phyloP scores from a whole-genome alignment of 2,113 vertebrate genomes.

The Caretta caretta region DNA sequence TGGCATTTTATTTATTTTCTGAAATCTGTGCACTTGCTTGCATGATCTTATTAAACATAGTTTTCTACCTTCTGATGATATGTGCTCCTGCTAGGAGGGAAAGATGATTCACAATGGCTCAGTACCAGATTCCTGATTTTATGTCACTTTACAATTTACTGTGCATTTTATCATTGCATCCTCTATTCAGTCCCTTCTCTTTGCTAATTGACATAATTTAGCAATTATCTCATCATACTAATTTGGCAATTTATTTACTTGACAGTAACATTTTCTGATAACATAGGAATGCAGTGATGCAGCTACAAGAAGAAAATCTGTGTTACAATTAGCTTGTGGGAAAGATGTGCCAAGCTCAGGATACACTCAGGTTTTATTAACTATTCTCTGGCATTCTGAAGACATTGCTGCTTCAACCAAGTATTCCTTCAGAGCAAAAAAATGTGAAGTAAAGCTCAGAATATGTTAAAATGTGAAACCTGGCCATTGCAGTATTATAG shows the following conservation, averaged over 20 bases:
- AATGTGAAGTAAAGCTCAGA: neutral
- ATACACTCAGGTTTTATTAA: neutral
- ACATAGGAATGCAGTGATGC: neutral
- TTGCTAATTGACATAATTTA: neutral
- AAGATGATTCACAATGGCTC: neutral
- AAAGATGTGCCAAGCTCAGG: neutral
- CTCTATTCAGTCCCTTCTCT: neutral
- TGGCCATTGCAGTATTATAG: neutral
- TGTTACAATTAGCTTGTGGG: neutral
- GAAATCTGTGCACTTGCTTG: neutral
- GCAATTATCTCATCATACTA: neutral
- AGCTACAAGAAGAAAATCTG: neutral
- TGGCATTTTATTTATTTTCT: neutral
- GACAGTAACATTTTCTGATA: conserved; percentile 8
- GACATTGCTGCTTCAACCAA: neutral
- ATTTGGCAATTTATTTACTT: conserved; percentile 1
- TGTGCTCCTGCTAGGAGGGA: neutral
- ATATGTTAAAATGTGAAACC: neutral
- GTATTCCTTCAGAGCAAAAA: neutral
- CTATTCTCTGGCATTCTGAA: neutral
- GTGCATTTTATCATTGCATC: neutral
- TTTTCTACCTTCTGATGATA: neutral
- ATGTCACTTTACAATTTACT: neutral
- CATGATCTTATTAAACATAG: neutral
- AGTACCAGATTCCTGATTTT: neutral